These are phyloP conservation scores for Thamnophis sirtalis DNA, from an alignment of 2,113 vertebrate genomes.

Conservation along the genomic window DNA sequence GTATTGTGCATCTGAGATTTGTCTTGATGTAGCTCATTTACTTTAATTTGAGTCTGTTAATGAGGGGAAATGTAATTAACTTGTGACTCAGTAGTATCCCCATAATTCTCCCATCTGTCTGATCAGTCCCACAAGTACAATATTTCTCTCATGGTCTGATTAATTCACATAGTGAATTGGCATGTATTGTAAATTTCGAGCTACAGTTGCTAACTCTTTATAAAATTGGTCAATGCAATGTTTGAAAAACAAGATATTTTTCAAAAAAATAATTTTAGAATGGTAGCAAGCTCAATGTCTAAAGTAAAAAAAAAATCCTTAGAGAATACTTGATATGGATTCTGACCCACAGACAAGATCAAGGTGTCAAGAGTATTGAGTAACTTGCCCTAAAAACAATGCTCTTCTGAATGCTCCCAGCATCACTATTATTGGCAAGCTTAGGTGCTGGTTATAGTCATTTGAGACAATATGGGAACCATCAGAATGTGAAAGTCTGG, in stretches of 20 bases:
- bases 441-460: neutral
- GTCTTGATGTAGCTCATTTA: conserved; percentile 71
- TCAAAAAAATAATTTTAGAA: neutral
- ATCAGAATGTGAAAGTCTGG: neutral
- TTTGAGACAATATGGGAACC: neutral
- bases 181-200: conserved; percentile 60
- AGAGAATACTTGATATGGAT: neutral
- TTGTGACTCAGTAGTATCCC: conserved; percentile 64
- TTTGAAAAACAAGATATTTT: conserved; percentile 42
- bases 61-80: conserved; percentile 69
- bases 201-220: conserved; percentile 6
- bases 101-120: conserved; percentile 66
- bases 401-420: neutral
- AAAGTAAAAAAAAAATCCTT: neutral
- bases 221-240: conserved; percentile 17
- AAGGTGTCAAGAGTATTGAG: neutral
- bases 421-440: neutral
- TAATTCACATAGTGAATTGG: conserved; percentile 67
- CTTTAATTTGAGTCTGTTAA: conserved; percentile 75
- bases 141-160: conserved; percentile 66
- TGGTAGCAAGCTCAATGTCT: neutral
- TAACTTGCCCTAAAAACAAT: neutral
- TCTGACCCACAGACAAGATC: neutral
- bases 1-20: conserved; percentile 62
- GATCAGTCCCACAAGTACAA: conserved; percentile 65